Evolutionary conservation across 2,888 invertebrate genomes (phyloP).

Genomic region (Drosophila atroscutellata): DNA sequence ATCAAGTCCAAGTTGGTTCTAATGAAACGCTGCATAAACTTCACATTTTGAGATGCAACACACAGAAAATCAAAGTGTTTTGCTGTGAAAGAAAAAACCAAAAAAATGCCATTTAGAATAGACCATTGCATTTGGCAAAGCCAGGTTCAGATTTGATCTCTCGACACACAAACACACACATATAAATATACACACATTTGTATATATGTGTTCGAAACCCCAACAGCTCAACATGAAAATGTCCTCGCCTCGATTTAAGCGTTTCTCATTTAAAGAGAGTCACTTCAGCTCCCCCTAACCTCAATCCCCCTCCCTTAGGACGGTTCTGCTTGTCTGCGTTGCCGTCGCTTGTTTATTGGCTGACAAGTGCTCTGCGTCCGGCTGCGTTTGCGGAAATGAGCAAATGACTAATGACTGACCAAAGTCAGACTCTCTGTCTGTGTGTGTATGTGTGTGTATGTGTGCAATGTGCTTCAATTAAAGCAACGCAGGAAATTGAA

Average conservation of each 20-base stretch:
- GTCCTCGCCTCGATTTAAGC: conserved; percentile 5
- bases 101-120: not conserved
- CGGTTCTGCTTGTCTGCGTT: conserved; percentile 10
- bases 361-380: conserved; percentile 80
- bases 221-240: conserved; percentile 2
- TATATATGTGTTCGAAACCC: not conserved
- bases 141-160: not conserved
- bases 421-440: conserved; percentile 30
- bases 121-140: not conserved
- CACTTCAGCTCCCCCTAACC: not conserved
- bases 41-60: not conserved
- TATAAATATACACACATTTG: not conserved
- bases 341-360: conserved; percentile 76
- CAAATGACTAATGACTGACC: conserved; percentile 81
- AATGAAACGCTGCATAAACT: not conserved
- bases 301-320: not conserved
- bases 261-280: conserved; percentile 12
- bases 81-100: not conserved
- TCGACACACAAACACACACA: not conserved
- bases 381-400: conserved; percentile 78
- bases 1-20: not conserved
- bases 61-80: not conserved
- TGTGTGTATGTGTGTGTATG: conserved; percentile 21
- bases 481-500: conserved; percentile 79
- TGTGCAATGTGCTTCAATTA: conserved; percentile 76